A percentile compares a stretch with the other conserved stretches of the same genome.
Conservation (phyloP, 2,888 invertebrate species). For the Ptycholaimellus sp. region DNA sequence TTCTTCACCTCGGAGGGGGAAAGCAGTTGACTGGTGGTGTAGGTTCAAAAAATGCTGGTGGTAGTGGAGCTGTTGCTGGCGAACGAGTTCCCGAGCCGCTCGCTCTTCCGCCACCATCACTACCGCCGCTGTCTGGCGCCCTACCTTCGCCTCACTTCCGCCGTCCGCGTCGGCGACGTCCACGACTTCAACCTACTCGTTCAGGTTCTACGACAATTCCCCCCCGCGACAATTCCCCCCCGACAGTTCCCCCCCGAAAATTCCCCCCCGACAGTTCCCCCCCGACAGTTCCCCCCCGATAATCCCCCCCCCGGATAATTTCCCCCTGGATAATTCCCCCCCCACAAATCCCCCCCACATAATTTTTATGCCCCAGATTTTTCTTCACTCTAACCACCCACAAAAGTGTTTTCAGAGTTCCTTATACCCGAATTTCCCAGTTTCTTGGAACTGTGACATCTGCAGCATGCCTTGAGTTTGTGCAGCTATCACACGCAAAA, state of each 20-base stretch:
- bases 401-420: too few relatives aligned
- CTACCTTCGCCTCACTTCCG: conserved; percentile 75
- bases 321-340: too few relatives aligned
- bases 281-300: too few relatives aligned
- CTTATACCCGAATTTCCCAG: too few relatives aligned
- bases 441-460: too few relatives aligned
- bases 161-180: conserved; percentile 73
- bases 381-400: too few relatives aligned
- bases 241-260: not conserved
- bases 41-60: conserved; percentile 51
- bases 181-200: conserved; percentile 55
- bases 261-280: too few relatives aligned
- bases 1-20: not conserved
- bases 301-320: too few relatives aligned
- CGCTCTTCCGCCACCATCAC: conserved; percentile 71
- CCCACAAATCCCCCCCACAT: too few relatives aligned
- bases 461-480: too few relatives aligned
- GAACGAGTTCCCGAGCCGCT: conserved; percentile 90
- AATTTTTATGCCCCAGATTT: too few relatives aligned
- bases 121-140: conserved; percentile 66
- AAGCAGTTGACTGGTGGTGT: not conserved
- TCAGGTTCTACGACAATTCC: not conserved
- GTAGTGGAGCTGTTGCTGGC: conserved; percentile 76
- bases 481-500: too few relatives aligned
- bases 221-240: not conserved